Base-by-base conservation (phyloP, 2,797 vertebrate species). In the Gambelia wislizenii region DNA sequence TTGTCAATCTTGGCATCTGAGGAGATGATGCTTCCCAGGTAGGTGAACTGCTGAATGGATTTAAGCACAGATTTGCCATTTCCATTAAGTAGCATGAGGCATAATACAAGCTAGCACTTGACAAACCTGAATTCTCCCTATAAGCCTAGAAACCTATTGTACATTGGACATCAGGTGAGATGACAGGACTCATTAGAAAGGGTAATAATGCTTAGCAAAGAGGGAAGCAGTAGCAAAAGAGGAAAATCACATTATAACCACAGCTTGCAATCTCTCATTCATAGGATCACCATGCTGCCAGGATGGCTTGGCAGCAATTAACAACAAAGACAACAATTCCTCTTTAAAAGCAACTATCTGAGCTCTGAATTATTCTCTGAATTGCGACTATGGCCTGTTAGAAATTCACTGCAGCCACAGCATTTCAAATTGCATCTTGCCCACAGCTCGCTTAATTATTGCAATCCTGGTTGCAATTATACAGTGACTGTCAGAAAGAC, bases 361-460 rank as follows among this genome's bases (percentile, higher is more conserved):
- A 47, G 7, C 20, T 75, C 74, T 75, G 16, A 75, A 77, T 61
- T 27, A 67, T 86, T 39, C 42, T 33, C 18, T 77, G 8, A 78
- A 44, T 56, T 74, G 49, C 7, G 12, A 16, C 36, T 56, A 30
- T 77, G 6, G 7, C 42, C 44, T 61, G 25, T 18, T 49, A 18
- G 25, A n/a, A 6, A 9, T 36, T 10, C 27, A n/a, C 49, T 9
- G 61, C 20, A 14, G 47, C 75, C 9, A 56, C 2, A 72, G 22
- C n/a, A 84, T 88, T 80, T 88, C 10, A 87, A 87, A 83, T 89
- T 56, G n/a, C 0, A 0, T 69, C 89, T 93, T 95, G 20, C 25
- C 20, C 7, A 84, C 59, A 82, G 12, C 25, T 86, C 2, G 0
- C 0, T 85, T 88, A 85, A 27, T 93, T 0, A 61, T 77, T 89